These are phyloP conservation scores for Sorex fumeus DNA, from an alignment of 2,113 vertebrate genomes.

Conservation along the genomic window DNA sequence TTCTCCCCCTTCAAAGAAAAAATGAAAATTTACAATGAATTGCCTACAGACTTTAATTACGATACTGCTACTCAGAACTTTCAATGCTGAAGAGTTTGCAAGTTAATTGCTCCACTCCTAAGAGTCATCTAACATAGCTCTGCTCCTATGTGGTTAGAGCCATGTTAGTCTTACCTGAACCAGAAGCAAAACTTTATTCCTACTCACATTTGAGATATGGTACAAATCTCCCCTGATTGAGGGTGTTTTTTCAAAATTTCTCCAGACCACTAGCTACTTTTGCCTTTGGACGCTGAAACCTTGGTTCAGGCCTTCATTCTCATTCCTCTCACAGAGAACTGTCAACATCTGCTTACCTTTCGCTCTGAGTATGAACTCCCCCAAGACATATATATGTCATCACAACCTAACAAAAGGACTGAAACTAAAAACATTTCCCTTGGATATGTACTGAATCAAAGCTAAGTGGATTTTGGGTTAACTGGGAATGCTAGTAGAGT, in stretches of 20 bases:
- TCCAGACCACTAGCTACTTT: not conserved
- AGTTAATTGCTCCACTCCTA: not conserved
- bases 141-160: not conserved
- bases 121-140: not conserved
- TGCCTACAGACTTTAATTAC: not conserved
- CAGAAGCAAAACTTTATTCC: constrained; percentile 33
- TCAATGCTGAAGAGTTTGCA: not conserved
- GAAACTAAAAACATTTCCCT: not conserved
- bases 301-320: not conserved
- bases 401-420: not conserved
- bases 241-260: not conserved
- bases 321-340: not conserved
- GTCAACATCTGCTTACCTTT: not conserved
- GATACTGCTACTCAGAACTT: not conserved
- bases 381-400: not conserved
- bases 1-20: too few relatives aligned
- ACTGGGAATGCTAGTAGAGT: not conserved
- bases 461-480: constrained; percentile 22
- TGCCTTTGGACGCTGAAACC: not conserved
- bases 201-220: not conserved
- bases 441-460: constrained; percentile 31
- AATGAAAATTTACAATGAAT: too few relatives aligned
- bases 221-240: not conserved
- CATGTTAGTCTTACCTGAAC: not conserved
- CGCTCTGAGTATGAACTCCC: not conserved